These are phyloP conservation scores for Oxycera nigricornis DNA, from an alignment of 2,888 invertebrate genomes.

Conservation along the genomic window DNA sequence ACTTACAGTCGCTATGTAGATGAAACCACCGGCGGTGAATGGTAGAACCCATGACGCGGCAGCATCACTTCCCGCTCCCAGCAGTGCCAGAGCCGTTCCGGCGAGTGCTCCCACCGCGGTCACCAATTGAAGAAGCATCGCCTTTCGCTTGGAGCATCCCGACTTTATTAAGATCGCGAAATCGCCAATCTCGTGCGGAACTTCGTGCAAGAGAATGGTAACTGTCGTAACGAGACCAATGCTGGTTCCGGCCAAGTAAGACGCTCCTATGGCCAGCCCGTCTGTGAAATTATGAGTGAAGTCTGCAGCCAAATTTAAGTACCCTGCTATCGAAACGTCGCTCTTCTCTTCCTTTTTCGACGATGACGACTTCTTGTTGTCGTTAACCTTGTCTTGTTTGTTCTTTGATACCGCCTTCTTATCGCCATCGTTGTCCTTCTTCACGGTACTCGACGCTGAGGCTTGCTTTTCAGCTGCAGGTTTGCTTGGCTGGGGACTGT, in stretches of 20 bases:
- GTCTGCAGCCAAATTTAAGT: conserved; percentile 96
- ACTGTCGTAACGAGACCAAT: conserved; percentile 91
- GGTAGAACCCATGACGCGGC: conserved; percentile 91
- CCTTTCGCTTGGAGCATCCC: conserved; percentile 91
- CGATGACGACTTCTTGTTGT: conserved; percentile 50
- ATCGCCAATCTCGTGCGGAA: conserved; percentile 99
- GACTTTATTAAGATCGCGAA: conserved; percentile 98
- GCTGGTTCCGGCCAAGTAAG: conserved; percentile 89
- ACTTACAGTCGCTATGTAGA: conserved; percentile 99
- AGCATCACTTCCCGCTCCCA: conserved; percentile 75
- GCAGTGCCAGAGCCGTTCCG: conserved; percentile 89
- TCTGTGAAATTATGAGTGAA: conserved; percentile 99
- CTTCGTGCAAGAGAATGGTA: conserved; percentile 96
- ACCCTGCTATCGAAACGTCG: conserved; percentile 82
- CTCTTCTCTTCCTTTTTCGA: conserved; percentile 57
- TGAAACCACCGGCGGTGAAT: conserved; percentile 99
- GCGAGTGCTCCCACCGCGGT: conserved; percentile 95
- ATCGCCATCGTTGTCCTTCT: conserved; percentile 6
- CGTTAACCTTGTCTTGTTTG: conserved; percentile 52
- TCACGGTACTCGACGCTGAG: conserved; percentile 16
- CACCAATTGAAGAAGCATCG: conserved; percentile 91
- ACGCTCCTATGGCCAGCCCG: conserved; percentile 98
- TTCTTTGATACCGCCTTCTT: conserved; percentile 48
- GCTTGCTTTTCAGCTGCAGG: conserved; percentile 29
- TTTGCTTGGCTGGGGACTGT: conserved; percentile 57